Evolutionary conservation across 1,140 invertebrate genomes (phyloP).

Genomic region (Daktulosphaira vitifoliae): DNA sequence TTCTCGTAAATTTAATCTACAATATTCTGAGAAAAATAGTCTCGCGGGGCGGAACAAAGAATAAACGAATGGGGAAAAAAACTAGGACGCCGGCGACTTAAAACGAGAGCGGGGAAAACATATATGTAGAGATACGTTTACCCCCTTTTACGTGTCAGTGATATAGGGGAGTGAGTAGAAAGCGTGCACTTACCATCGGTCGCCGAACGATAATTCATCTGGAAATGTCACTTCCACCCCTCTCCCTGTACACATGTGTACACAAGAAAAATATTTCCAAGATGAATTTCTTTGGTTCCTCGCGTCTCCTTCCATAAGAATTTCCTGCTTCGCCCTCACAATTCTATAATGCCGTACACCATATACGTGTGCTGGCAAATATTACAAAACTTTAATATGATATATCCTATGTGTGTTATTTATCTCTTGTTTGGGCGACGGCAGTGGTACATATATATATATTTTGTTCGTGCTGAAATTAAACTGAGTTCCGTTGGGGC

Average conservation of each 20-base stretch:
- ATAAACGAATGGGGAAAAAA: too few species aligned
- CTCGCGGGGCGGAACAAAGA: too few species aligned
- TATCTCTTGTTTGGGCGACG: conserved; percentile 4
- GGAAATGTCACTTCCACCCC: conserved; percentile 19
- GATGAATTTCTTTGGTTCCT: conserved; percentile 23
- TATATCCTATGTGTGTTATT: conserved; percentile 31
- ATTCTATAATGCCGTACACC: neutral
- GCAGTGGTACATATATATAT: neutral
- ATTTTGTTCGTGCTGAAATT: conserved; percentile 22
- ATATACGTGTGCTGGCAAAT: conserved; percentile 23
- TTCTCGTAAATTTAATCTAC: conserved; percentile 26
- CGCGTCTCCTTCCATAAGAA: neutral
- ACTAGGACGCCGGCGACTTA: neutral
- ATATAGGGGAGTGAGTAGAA: neutral
- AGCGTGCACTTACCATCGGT: conserved; percentile 24
- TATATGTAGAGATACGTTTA: neutral
- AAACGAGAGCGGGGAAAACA: neutral
- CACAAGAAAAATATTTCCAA: conserved; percentile 32
- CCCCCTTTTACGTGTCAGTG: neutral
- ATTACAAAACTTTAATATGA: conserved; percentile 33
- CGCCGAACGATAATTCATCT: conserved; percentile 30
- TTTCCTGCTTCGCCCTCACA: neutral
- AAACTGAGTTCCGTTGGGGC: conserved; percentile 26
- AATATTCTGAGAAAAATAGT: conserved; percentile 18
- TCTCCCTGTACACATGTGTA: neutral